A percentile compares a stretch with the other conserved stretches of the same genome.
Conservation (phyloP, 2,888 invertebrate genomes). For the Lampropteryx suffumata region DNA sequence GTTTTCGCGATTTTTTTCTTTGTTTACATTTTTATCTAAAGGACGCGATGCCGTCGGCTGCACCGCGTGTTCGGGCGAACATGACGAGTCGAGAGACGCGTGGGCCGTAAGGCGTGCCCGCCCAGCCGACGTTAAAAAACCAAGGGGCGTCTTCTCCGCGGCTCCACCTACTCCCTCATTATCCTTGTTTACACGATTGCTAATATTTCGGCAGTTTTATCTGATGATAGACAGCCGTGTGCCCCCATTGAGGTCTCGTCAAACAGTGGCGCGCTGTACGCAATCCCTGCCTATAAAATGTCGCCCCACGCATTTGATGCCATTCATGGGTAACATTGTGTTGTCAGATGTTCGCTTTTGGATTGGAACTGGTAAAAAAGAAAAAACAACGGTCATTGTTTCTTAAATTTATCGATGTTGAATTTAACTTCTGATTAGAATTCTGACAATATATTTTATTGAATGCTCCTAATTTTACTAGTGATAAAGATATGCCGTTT, state of each 20-base stretch:
- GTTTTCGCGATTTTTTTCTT: slow-evolving; percentile 50
- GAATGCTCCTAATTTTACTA: too few relatives aligned
- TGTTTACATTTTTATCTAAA: slow-evolving; percentile 58
- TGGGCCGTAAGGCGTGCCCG: slow-evolving; percentile 76
- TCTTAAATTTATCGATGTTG: slow-evolving; percentile 27
- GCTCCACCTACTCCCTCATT: slow-evolving; percentile 79
- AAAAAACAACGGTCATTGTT: slow-evolving; percentile 25
- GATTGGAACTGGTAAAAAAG: slow-evolving; percentile 38
- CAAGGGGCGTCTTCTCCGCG: slow-evolving; percentile 71
- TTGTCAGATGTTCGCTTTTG: slow-evolving; percentile 45
- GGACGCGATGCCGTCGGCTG: slow-evolving; percentile 68
- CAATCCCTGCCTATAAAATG: slow-evolving; percentile 75
- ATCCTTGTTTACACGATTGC: slow-evolving; percentile 77
- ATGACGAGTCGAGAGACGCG: slow-evolving; percentile 57
- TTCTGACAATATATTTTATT: too few relatives aligned
- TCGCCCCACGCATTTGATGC: slow-evolving; percentile 74
- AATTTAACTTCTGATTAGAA: slow-evolving; percentile 1
- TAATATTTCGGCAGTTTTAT: slow-evolving; percentile 72
- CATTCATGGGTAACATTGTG: slow-evolving; percentile 63
- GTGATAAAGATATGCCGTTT: too few relatives aligned
- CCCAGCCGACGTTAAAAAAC: slow-evolving; percentile 73
- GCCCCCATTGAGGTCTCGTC: slow-evolving; percentile 72
- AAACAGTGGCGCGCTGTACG: slow-evolving; percentile 73
- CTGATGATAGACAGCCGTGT: slow-evolving; percentile 64
- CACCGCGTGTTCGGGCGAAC: slow-evolving; percentile 53